Conservation (phyloP, 2,888 invertebrate genomes). For the Andrena minutula region DNA sequence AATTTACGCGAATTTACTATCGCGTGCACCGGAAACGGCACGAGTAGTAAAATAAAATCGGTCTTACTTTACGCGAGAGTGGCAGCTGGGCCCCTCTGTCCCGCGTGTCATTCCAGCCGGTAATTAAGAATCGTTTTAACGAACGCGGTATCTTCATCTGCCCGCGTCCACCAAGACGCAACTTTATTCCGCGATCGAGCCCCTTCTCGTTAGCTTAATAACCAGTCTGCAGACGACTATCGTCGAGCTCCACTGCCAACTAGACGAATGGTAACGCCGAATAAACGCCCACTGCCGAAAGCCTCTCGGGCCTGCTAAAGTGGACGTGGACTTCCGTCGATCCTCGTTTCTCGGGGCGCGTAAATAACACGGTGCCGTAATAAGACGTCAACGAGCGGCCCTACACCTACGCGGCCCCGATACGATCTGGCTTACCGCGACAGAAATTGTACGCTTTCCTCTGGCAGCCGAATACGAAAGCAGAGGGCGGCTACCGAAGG, state of each 20-base stretch:
- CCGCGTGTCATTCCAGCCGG: slow-evolving; percentile 76
- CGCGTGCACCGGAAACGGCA: slow-evolving; percentile 83
- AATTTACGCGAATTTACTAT: slow-evolving; percentile 64
- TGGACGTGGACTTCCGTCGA: slow-evolving; percentile 11
- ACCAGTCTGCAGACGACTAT: background rate
- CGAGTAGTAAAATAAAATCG: slow-evolving; percentile 79
- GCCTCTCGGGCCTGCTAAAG: too few relatives aligned
- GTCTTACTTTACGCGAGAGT: slow-evolving; percentile 12
- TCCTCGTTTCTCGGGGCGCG: slow-evolving; percentile 53
- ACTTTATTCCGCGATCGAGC: background rate
- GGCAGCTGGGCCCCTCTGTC: slow-evolving; percentile 7
- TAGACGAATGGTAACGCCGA: slow-evolving; percentile 4
- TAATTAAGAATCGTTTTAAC: slow-evolving; percentile 81
- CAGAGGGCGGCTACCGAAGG: background rate
- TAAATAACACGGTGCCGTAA: slow-evolving; percentile 81
- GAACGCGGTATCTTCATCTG: slow-evolving; percentile 79
- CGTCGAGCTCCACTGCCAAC: background rate
- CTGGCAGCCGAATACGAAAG: background rate
- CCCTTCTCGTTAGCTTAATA: slow-evolving; percentile 42
- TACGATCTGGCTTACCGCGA: slow-evolving; percentile 79
- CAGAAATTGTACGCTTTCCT: slow-evolving; percentile 12
- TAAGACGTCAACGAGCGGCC: slow-evolving; percentile 80
- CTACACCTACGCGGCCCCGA: slow-evolving; percentile 77
- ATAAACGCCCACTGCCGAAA: background rate
- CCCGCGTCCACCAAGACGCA: slow-evolving; percentile 43